phyloP scores from a whole-genome alignment of 37 sponge, comb jelly and placozoan genomes.

The Aplysina aerophoba region DNA sequence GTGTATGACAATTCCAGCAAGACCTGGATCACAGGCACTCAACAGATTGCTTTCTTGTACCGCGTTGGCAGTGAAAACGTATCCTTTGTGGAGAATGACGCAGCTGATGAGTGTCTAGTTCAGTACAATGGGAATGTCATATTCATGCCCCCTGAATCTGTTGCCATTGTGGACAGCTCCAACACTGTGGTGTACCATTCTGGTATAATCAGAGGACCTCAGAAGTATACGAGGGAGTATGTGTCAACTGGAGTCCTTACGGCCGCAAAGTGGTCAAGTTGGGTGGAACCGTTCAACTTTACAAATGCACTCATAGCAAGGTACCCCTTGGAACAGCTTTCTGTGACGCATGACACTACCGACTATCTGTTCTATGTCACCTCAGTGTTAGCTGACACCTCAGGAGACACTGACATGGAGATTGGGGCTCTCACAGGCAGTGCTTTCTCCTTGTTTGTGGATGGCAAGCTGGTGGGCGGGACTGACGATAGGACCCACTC shows the following conservation, averaged over 20 bases:
- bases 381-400: neutral
- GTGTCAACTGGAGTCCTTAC: neutral
- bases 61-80: neutral
- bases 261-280: neutral
- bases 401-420: neutral
- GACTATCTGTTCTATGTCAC: slow-evolving; percentile 55
- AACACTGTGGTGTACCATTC: slow-evolving; percentile 19
- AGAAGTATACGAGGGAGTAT: slow-evolving; percentile 9
- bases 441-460: slow-evolving; percentile 35
- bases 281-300: slow-evolving; percentile 10
- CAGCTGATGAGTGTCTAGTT: neutral
- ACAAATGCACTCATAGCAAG: neutral
- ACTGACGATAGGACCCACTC: slow-evolving; percentile 14
- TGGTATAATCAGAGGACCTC: neutral
- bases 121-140: neutral
- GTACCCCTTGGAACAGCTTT: slow-evolving; percentile 48
- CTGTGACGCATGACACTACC: slow-evolving; percentile 31
- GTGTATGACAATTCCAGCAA: neutral
- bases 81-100: slow-evolving; percentile 37
- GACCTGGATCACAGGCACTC: slow-evolving; percentile 21
- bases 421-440: neutral
- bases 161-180: neutral
- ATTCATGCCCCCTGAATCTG: neutral
- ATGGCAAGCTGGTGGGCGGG: slow-evolving; percentile 2
- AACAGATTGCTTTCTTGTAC: slow-evolving; percentile 41